Evolutionary conservation across 2,113 vertebrate species (phyloP), one percentile per base, ranked within the genome.

Genomic region (Solenodon paradoxus): DNA sequence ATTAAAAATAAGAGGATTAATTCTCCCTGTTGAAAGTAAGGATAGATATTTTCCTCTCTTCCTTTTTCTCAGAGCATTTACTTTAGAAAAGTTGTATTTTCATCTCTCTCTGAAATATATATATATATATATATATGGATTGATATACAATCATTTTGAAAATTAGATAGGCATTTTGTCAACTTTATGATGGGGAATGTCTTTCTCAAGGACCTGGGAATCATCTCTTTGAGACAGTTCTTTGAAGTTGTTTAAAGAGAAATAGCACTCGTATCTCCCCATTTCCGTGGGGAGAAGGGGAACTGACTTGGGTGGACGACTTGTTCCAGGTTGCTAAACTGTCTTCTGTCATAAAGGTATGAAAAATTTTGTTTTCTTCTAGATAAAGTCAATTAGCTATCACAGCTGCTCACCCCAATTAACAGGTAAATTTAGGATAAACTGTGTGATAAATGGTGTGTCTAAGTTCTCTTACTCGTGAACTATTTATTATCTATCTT

Each of bases 71-170:
- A n/a, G n/a, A n/a, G 38, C n/a, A 38, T 69, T 91, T 88, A 59
- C 72, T 82, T 57, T 49, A 61, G 45, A 88, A 93, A 93, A 49
- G 30, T 68, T 92, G 13, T 53, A 72, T 71, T 64, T 80, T 75
- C 22, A 80, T n/a, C 47, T 79, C 10, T 63, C 38, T 93, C 95
- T 93, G 71, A 84, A 80, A 59, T 80, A 11, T 28, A 59, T 77
- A 61, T 42, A 81, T n/a, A n/a, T n/a, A n/a, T n/a, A n/a, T n/a
- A n/a, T n/a, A n/a, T n/a, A n/a, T n/a, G n/a, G n/a, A n/a, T n/a
- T n/a, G n/a, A n/a, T n/a, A n/a, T n/a, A n/a, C n/a, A 53, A 68
- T 87, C 22, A 24, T 42, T 53, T 55, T 66, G n/a, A 91, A 96
- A 92, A 88, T 4, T 61, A 69, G 22, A 22, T 19, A 80, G 24